Evolutionary conservation across 2,888 invertebrate species (phyloP).

Genomic region (Argyresthia albistria): DNA sequence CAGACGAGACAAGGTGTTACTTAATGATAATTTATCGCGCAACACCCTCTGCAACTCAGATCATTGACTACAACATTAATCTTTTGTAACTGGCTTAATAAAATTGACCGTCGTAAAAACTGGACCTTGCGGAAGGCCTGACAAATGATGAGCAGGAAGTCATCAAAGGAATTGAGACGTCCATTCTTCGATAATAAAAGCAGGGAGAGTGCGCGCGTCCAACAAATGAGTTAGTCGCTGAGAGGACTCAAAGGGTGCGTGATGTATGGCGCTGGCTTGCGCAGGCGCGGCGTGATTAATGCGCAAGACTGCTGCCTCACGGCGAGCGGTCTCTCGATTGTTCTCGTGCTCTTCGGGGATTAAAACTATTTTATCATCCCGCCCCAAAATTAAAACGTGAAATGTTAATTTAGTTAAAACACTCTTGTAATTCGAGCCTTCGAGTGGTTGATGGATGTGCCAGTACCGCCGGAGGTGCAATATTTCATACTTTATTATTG

Average conservation of each 20-base stretch:
- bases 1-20: slow-evolving; percentile 56
- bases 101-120: slow-evolving; percentile 27
- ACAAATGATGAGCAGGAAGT: slow-evolving; percentile 50
- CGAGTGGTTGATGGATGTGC: slow-evolving; percentile 18
- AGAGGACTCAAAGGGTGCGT: slow-evolving; percentile 38
- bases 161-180: slow-evolving; percentile 58
- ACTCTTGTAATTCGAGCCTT: slow-evolving; percentile 3
- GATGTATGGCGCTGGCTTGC: slow-evolving; percentile 37
- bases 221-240: slow-evolving; percentile 48
- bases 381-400: slow-evolving; percentile 29
- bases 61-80: slow-evolving; percentile 57
- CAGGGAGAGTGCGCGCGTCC: slow-evolving; percentile 27
- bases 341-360: slow-evolving; percentile 6
- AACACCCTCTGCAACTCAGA: slow-evolving; percentile 37
- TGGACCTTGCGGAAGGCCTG: slow-evolving; percentile 26
- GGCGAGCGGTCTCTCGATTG: slow-evolving; percentile 18
- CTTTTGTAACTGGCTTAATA: slow-evolving; percentile 49
- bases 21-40: slow-evolving; percentile 68
- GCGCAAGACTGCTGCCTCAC: slow-evolving; percentile 26
- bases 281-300: slow-evolving; percentile 53
- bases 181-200: slow-evolving; percentile 55
- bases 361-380: slow-evolving; percentile 10
- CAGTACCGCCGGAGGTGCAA: slow-evolving; percentile 15
- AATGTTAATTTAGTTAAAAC: slow-evolving; percentile 32
- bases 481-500: slow-evolving; percentile 22